These are phyloP conservation scores for Diachasma alloeum DNA, from an alignment of 1,140 invertebrate species.

Conservation along the genomic window DNA sequence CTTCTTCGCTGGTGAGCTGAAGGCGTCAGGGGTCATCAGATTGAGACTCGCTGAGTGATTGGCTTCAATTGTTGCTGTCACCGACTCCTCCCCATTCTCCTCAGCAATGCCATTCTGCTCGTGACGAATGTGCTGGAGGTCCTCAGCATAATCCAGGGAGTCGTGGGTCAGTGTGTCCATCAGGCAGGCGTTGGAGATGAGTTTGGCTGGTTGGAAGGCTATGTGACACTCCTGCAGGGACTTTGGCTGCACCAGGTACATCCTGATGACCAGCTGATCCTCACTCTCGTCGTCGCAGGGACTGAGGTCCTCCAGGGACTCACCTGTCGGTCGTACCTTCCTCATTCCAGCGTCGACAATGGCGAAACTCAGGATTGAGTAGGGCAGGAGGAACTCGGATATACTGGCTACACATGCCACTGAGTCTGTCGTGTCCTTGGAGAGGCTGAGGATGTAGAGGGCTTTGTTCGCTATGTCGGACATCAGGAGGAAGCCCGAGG, in stretches of 20 bases:
- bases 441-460: slow-evolving; percentile 80
- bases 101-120: slow-evolving; percentile 63
- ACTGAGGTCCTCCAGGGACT: slow-evolving; percentile 59
- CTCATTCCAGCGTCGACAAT: slow-evolving; percentile 77
- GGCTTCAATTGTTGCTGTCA: slow-evolving; percentile 43
- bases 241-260: slow-evolving; percentile 89
- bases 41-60: slow-evolving; percentile 65
- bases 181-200: slow-evolving; percentile 37
- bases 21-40: slow-evolving; percentile 89
- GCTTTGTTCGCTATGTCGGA: slow-evolving; percentile 83
- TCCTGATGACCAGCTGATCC: slow-evolving; percentile 70
- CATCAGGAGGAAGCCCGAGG: slow-evolving; percentile 83
- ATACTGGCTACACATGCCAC: slow-evolving; percentile 72
- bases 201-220: slow-evolving; percentile 71
- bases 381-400: slow-evolving; percentile 83
- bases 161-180: slow-evolving; percentile 53
- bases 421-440: slow-evolving; percentile 66
- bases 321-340: slow-evolving; percentile 53
- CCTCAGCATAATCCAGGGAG: slow-evolving; percentile 54
- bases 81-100: slow-evolving; percentile 45
- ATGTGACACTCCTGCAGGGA: slow-evolving; percentile 87
- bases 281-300: slow-evolving; percentile 56
- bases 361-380: slow-evolving; percentile 85
- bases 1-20: slow-evolving; percentile 73
- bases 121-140: slow-evolving; percentile 46